Conservation (phyloP, 2,888 invertebrate species). For the Drosophila stalkeri region DNA sequence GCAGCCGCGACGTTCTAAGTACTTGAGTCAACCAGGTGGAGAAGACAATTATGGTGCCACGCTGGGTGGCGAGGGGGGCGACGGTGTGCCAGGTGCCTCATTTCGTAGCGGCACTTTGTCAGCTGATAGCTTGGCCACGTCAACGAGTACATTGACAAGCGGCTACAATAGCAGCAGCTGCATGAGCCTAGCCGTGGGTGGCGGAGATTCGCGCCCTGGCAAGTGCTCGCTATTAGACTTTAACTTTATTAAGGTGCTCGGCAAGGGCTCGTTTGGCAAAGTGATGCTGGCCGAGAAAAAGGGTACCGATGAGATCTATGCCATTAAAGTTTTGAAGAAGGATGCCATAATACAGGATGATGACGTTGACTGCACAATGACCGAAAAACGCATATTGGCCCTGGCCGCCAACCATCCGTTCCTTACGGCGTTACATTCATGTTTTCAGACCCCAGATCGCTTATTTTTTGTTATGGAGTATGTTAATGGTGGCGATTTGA, state of each 20-base stretch:
- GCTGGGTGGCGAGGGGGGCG: conserved; percentile 82
- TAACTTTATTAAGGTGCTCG: conserved; percentile 98
- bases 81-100: conserved; percentile 70
- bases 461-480: conserved; percentile 99
- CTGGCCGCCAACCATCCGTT: conserved; percentile 99
- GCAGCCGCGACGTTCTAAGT: conserved; percentile 88
- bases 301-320: conserved; percentile 95
- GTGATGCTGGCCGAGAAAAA: conserved; percentile 98
- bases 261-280: conserved; percentile 99
- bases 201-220: conserved; percentile 80
- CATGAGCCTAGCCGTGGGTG: conserved; percentile 77
- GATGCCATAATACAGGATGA: conserved; percentile 99
- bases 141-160: conserved; percentile 72
- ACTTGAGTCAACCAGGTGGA: conserved; percentile 84
- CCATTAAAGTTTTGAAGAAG: conserved; percentile 96
- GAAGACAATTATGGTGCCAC: conserved; percentile 85
- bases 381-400: conserved; percentile 98
- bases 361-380: conserved; percentile 99
- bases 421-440: conserved; percentile 97
- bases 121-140: conserved; percentile 71
- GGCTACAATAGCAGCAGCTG: conserved; percentile 78
- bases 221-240: conserved; percentile 94
- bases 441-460: conserved; percentile 98
- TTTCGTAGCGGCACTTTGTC: conserved; percentile 78
- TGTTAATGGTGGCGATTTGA: conserved; percentile 98